Conservation (phyloP, 2,113 vertebrate genomes). For the Sorex fumeus region DNA sequence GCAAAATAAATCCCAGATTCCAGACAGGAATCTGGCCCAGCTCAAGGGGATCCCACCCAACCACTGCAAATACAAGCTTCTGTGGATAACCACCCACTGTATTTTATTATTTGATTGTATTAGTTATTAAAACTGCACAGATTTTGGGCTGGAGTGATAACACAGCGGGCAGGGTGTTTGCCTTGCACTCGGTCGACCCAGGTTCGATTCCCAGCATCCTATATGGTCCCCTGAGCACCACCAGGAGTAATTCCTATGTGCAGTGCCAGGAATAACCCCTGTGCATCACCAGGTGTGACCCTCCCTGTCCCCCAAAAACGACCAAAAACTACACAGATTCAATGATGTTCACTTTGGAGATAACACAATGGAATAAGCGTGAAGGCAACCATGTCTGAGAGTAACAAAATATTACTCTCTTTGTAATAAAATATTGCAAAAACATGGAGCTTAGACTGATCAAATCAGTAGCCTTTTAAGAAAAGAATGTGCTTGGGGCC, state of each 20-base stretch:
- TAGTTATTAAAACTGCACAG: neutral
- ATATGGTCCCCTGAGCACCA: too few species aligned
- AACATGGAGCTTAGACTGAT: conserved; percentile 19
- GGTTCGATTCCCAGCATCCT: too few species aligned
- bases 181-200: too few species aligned
- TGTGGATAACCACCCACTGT: neutral
- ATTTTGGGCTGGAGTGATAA: too few species aligned
- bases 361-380: neutral
- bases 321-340: neutral
- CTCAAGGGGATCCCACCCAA: neutral
- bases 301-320: too few species aligned
- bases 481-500: neutral
- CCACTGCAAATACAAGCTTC: neutral
- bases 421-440: conserved; percentile 33
- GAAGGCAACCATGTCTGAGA: neutral
- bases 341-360: conserved; percentile 54
- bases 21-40: neutral
- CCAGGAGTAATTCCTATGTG: too few species aligned
- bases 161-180: too few species aligned
- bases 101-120: conserved; percentile 7
- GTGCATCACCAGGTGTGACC: too few species aligned
- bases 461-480: neutral
- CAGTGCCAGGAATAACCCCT: too few species aligned
- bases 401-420: too few species aligned
- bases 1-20: conserved; percentile 29